Evolutionary conservation across 2,113 vertebrate genomes (phyloP).

Genomic region (Oreamnos americanus): DNA sequence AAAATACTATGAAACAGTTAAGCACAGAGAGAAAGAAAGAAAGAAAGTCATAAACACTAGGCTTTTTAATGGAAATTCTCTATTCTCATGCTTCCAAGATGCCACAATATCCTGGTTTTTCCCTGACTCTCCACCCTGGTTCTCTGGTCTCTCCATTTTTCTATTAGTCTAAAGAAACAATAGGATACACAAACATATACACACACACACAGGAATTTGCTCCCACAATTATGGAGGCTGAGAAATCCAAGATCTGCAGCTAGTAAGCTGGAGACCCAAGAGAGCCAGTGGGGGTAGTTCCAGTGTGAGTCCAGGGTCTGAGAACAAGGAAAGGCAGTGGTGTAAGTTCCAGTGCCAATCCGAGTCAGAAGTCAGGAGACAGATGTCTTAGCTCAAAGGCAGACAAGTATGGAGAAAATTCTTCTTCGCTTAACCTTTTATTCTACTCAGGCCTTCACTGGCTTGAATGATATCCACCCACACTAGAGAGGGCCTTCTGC

Average conservation of each 20-base stretch:
- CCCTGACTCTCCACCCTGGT: neutral
- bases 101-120: neutral
- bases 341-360: neutral
- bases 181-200: neutral
- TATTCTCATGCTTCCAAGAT: neutral
- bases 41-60: neutral
- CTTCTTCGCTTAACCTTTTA: neutral
- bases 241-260: neutral
- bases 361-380: neutral
- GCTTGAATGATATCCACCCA: neutral
- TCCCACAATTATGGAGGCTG: neutral
- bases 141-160: neutral
- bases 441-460: neutral
- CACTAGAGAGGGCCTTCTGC: neutral
- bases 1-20: conserved; percentile 15
- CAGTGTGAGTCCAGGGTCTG: neutral
- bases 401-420: neutral
- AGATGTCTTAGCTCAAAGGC: neutral
- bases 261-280: neutral
- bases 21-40: conserved; percentile 1
- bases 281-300: neutral
- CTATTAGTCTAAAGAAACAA: neutral
- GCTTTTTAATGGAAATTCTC: neutral
- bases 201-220: neutral
- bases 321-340: neutral